Conservation (phyloP, 2,113 vertebrate species). For the Lucifuga dentata region DNA sequence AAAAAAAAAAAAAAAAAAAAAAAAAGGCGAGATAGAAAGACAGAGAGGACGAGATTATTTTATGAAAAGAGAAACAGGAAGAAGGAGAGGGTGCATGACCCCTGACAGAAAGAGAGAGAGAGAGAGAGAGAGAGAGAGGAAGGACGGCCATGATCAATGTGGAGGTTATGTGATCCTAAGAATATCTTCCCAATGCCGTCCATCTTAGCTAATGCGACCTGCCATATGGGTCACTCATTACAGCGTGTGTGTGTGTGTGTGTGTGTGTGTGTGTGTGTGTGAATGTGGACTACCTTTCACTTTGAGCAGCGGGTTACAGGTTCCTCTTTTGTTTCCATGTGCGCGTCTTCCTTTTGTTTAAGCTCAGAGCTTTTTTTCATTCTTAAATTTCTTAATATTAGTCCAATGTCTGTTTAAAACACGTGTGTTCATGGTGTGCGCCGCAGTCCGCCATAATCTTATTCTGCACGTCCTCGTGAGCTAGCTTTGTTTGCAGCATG, state of each 20-base stretch:
- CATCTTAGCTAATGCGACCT: conserved; percentile 79
- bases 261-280: conserved; percentile 18
- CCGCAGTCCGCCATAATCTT: too few species aligned
- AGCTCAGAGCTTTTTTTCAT: too few species aligned
- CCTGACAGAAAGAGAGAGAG: conserved; percentile 65
- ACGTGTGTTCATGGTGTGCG: too few species aligned
- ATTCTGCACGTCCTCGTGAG: too few species aligned
- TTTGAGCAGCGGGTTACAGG: not conserved
- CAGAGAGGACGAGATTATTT: too few species aligned
- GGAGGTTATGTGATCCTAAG: conserved; percentile 70
- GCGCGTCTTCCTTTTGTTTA: too few species aligned
- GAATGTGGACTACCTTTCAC: conserved; percentile 6
- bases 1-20: too few species aligned
- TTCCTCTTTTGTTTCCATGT: not conserved
- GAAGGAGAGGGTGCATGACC: conserved; percentile 53
- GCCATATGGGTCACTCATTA: conserved; percentile 76
- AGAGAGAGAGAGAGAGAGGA: conserved; percentile 45
- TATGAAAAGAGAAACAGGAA: conserved; percentile 26
- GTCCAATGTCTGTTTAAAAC: too few species aligned
- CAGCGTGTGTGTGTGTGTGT: conserved; percentile 34
- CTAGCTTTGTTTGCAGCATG: too few species aligned
- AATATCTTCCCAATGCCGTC: conserved; percentile 77
- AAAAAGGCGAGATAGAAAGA: too few species aligned
- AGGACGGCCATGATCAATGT: conserved; percentile 76
- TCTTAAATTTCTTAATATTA: too few species aligned